Conservation (phyloP, 2,113 vertebrate species). For the Galemys pyrenaicus region DNA sequence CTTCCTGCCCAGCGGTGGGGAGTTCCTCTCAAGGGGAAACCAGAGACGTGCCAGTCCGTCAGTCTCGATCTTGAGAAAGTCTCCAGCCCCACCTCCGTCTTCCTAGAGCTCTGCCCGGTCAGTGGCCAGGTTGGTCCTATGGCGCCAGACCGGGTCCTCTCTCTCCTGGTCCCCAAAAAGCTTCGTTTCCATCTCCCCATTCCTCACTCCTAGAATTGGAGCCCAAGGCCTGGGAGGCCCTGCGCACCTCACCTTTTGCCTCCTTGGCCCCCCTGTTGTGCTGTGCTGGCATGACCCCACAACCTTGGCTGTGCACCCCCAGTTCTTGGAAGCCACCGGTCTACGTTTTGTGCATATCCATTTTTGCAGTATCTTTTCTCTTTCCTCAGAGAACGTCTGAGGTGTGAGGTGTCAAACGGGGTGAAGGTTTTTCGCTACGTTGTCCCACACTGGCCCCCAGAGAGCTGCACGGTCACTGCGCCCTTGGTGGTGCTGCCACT, state of each 20-base stretch:
- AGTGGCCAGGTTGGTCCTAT: not conserved
- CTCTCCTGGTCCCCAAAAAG: not conserved
- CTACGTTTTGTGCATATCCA: not conserved
- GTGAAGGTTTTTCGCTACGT: not conserved
- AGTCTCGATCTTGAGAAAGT: not conserved
- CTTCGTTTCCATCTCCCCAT: not conserved
- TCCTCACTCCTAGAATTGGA: not conserved
- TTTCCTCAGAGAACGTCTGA: no score
- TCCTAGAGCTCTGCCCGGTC: not conserved
- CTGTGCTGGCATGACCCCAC: not conserved
- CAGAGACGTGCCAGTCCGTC: not conserved
- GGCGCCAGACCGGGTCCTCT: not conserved
- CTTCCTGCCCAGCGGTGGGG: no score
- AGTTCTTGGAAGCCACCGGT: not conserved
- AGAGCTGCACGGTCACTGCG: not conserved
- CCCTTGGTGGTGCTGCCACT: accelerated
- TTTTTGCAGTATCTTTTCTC: not conserved
- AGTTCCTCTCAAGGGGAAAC: not conserved
- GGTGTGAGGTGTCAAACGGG: not conserved
- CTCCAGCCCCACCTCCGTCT: not conserved
- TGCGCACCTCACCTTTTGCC: no score
- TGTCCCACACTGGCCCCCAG: no score
- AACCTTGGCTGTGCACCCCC: not conserved
- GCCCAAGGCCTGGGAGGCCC: no score
- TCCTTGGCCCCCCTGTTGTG: not conserved